Conservation (phyloP, 2,888 invertebrate genomes). For the Alloscopus bannaensis region DNA sequence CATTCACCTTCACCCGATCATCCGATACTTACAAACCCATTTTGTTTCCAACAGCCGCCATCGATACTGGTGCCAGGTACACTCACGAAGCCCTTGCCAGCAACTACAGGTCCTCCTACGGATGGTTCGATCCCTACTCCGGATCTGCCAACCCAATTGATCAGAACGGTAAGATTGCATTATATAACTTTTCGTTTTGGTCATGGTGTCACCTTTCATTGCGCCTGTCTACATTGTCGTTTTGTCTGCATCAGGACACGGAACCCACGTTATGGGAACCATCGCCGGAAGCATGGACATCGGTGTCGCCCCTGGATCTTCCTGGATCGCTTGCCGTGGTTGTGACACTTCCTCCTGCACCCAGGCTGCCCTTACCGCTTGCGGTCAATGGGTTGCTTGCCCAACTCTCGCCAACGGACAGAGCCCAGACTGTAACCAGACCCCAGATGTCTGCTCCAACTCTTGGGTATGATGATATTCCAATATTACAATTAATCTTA, state of each 20-base stretch:
- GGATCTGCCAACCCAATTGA: slow-evolving; percentile 12
- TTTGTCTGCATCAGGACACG: slow-evolving; percentile 26
- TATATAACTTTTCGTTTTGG: too few species aligned
- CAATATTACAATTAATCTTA: too few species aligned
- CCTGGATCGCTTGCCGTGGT: slow-evolving; percentile 63
- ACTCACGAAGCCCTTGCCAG: slow-evolving; percentile 47
- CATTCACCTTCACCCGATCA: background rate
- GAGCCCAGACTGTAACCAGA: slow-evolving; percentile 28
- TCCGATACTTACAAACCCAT: too few species aligned
- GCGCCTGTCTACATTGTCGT: too few species aligned
- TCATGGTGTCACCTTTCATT: too few species aligned
- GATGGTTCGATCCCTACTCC: slow-evolving; percentile 18
- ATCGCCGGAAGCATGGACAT: slow-evolving; percentile 33
- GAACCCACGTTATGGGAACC: slow-evolving; percentile 46
- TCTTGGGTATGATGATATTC: slow-evolving; percentile 54
- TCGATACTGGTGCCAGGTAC: too few species aligned
- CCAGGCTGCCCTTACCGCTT: slow-evolving; percentile 16
- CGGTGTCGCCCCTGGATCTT: slow-evolving; percentile 36
- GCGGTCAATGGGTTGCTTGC: slow-evolving; percentile 54
- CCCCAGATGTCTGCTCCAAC: slow-evolving; percentile 44
- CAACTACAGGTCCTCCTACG: background rate
- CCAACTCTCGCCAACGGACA: slow-evolving; percentile 40
- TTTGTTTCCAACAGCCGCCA: too few species aligned
- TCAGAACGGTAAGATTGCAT: slow-evolving; percentile 40
- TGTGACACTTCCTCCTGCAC: slow-evolving; percentile 37